phyloP scores from a whole-genome alignment of 2,888 invertebrate species.

The Dynastes hyllus region DNA sequence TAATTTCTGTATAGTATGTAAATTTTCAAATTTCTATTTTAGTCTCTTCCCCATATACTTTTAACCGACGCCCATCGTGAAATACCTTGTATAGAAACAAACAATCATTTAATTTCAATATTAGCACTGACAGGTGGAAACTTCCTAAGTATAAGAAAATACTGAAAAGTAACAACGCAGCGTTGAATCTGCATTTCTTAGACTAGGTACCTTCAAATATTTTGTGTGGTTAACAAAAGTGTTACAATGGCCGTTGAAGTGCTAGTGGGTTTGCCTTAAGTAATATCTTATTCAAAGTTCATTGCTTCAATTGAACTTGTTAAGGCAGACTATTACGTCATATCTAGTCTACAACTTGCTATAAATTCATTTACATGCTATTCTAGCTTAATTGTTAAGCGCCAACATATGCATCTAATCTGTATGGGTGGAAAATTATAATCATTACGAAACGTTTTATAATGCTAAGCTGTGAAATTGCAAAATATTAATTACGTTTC shows the following conservation, averaged over 20 bases:
- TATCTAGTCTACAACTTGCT: constrained; percentile 9
- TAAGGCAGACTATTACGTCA: constrained; percentile 35
- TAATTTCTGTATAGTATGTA: too few relatives aligned
- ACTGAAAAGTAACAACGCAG: too few relatives aligned
- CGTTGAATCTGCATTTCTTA: background rate
- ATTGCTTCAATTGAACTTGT: constrained; percentile 44
- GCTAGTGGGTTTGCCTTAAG: constrained; percentile 15
- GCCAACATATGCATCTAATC: background rate
- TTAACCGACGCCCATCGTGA: too few relatives aligned
- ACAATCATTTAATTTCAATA: too few relatives aligned
- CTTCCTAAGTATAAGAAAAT: background rate
- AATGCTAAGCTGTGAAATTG: background rate
- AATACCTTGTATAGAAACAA: too few relatives aligned
- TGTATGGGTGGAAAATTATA: constrained; percentile 7
- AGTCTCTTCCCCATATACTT: too few relatives aligned
- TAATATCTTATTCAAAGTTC: constrained; percentile 37
- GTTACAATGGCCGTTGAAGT: background rate
- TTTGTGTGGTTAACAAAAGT: background rate
- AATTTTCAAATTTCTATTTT: too few relatives aligned
- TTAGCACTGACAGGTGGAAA: too few relatives aligned
- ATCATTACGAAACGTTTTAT: constrained; percentile 21
- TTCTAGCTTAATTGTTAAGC: background rate
- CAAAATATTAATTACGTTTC: background rate
- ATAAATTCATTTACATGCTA: constrained; percentile 22
- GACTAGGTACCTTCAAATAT: background rate